Base-by-base conservation (phyloP, 2,888 invertebrate species). In the Octonoba sinensis region DNA sequence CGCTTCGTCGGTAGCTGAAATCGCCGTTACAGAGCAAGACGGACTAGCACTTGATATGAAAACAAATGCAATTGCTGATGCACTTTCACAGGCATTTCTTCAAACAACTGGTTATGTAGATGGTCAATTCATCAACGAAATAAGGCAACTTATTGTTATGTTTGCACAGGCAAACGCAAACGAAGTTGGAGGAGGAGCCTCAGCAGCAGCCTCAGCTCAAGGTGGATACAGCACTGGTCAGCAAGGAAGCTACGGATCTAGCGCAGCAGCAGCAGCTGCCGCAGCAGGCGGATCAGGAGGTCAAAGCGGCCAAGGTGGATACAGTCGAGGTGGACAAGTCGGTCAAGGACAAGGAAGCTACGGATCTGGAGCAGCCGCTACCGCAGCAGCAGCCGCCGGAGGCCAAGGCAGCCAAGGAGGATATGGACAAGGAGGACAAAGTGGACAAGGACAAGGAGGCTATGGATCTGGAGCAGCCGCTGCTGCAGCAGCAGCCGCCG, bases 1-100 rank as follows among this genome's bases (percentile, higher is more conserved):
- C 24, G 77, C 77, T 27, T 77, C 77, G 4, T 47, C 78, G 1
- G 54, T 78, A 11, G 78, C 78, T 0, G 78, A 78, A 59, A 65
- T 71, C 0, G 71, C 66, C 11, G 70, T 59, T 4, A 36, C 59
- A 20, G 71, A 71, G 16, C 16, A 20, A 22, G 59, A 51, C 20
- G 66, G 71, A 11, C 12, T 2, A n/a, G 49, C 44, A n/a, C 11
- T 67, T 2, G 22, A 16, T 6, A 18, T 22, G 1, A 71, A 65
- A 22, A 59, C 71, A 0, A 59, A 57, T 13, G 71, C 66, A 1
- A 71, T 78, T 2, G 49, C 57, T 3, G n/a, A 36, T 15, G 71
- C 71, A 0, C 36, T 78, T 0, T 13, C 1, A 13, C n/a, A 60
- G 0, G 78, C 71, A 3, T 78, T 71, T 18, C n/a, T 66, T 20